Evolutionary conservation across 37 sponge, comb jelly and placozoan genomes (phyloP).

Genomic region (Chondrosia reniformis): DNA sequence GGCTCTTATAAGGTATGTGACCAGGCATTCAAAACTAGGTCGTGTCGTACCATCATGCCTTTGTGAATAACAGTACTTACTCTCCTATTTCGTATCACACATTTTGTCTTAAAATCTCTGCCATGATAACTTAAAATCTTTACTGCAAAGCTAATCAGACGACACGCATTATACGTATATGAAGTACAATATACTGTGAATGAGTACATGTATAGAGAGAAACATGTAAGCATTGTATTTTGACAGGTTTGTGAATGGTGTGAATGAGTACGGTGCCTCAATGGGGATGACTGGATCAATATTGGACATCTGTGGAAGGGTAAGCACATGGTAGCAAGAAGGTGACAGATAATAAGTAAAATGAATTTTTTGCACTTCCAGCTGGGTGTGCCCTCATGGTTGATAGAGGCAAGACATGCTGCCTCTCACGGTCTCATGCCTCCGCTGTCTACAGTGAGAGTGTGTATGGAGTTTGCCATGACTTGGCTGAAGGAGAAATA

Average conservation of each 20-base stretch:
- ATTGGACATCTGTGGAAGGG: neutral
- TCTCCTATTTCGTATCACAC: too few species aligned
- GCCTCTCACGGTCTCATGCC: slow-evolving; percentile 13
- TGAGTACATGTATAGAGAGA: too few species aligned
- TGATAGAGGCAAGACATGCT: slow-evolving; percentile 17
- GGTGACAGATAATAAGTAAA: neutral
- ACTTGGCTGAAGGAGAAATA: neutral
- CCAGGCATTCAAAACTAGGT: too few species aligned
- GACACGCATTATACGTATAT: too few species aligned
- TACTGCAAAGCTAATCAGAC: too few species aligned
- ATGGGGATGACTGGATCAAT: neutral
- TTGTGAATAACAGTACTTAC: too few species aligned
- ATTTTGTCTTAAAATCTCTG: too few species aligned
- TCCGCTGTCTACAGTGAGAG: neutral
- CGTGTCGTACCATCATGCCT: too few species aligned
- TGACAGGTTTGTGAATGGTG: slow-evolving; percentile 27
- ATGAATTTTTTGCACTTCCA: neutral
- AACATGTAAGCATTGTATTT: too few species aligned
- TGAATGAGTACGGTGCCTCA: slow-evolving; percentile 3
- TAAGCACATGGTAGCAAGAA: neutral
- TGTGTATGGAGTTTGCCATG: slow-evolving; percentile 9
- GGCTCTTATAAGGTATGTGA: slow-evolving; percentile 7
- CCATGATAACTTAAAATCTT: too few species aligned
- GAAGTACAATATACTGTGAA: too few species aligned
- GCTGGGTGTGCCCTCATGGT: slow-evolving; percentile 23